Conservation (phyloP, 2,797 vertebrate species). For the Anguilla megastoma region DNA sequence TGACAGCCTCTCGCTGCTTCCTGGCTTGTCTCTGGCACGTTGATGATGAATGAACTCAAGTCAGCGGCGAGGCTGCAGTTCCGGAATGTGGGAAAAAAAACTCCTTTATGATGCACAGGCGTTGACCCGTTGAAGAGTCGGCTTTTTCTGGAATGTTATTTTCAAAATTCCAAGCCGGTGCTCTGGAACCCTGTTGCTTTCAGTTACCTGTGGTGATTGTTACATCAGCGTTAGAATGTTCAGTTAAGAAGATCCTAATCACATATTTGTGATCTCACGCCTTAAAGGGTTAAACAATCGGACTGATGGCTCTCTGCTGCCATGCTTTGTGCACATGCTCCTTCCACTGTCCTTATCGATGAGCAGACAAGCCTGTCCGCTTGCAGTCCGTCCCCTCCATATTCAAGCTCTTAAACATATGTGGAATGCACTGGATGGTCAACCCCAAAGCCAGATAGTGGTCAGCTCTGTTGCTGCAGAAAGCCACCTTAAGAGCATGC, state of each 20-base stretch:
- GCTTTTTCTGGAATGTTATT: too few species aligned
- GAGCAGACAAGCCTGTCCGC: background rate
- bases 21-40: background rate
- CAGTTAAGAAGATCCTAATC: too few species aligned
- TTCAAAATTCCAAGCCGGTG: too few species aligned
- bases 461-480: background rate
- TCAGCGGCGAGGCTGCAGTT: background rate
- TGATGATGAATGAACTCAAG: background rate
- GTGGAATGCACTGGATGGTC: background rate
- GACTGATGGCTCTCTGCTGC: background rate
- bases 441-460: background rate
- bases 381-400: background rate
- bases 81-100: background rate
- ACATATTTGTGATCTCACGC: too few species aligned
- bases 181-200: too few species aligned
- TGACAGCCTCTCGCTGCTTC: background rate
- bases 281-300: background rate
- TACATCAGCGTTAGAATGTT: too few species aligned
- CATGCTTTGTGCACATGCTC: background rate
- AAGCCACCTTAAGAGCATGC: too few species aligned
- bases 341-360: background rate
- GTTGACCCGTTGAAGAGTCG: too few species aligned
- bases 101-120: background rate
- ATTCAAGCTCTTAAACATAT: background rate
- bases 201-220: too few species aligned